These are phyloP conservation scores for Agapostemon virescens DNA, from an alignment of 2,888 invertebrate species.

Conservation along the genomic window DNA sequence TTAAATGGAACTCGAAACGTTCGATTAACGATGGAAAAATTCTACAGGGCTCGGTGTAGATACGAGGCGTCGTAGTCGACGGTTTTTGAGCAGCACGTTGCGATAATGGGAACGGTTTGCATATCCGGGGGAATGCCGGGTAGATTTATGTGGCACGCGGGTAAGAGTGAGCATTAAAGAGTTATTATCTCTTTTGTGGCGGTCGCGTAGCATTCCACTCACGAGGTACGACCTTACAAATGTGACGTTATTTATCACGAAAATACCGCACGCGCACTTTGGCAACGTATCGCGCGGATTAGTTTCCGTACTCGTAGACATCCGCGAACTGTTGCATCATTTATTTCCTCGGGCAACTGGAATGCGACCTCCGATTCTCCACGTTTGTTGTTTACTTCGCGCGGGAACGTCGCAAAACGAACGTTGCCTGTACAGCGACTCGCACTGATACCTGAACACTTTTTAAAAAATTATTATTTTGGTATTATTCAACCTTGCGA, in stretches of 20 bases:
- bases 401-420: background rate
- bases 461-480: too few species aligned
- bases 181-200: slow-evolving; percentile 59
- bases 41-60: background rate
- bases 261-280: slow-evolving; percentile 26
- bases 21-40: slow-evolving; percentile 41
- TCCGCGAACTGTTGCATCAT: slow-evolving; percentile 29
- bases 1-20: slow-evolving; percentile 15
- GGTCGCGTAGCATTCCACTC: slow-evolving; percentile 35
- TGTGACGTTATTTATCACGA: slow-evolving; percentile 53
- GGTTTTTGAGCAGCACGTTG: slow-evolving; percentile 38
- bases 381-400: background rate
- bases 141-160: slow-evolving; percentile 52
- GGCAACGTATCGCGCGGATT: slow-evolving; percentile 37
- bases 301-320: slow-evolving; percentile 13
- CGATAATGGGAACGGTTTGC: slow-evolving; percentile 58
- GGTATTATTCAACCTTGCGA: too few species aligned
- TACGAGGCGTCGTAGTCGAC: slow-evolving; percentile 31
- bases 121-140: slow-evolving; percentile 33
- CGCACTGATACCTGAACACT: too few species aligned
- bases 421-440: too few species aligned
- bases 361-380: slow-evolving; percentile 16
- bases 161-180: slow-evolving; percentile 51
- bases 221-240: slow-evolving; percentile 40
- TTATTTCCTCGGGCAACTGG: slow-evolving; percentile 33